Base-by-base conservation (phyloP, 2,888 invertebrate species). In the Rhyacophila evoluta region DNA sequence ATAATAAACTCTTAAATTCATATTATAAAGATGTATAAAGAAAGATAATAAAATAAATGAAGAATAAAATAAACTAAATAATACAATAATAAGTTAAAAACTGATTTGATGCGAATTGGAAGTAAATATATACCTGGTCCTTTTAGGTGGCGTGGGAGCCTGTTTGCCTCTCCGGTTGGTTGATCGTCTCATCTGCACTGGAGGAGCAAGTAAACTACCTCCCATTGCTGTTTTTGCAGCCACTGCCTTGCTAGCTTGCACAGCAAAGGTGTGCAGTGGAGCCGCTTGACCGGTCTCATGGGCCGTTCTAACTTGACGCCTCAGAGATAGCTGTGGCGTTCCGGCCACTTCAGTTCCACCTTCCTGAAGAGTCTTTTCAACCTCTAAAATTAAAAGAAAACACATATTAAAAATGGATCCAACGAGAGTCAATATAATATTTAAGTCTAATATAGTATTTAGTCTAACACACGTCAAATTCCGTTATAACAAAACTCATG, bases 121-220 rank as follows among this genome's bases (percentile, higher is more conserved):
- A n/a, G n/a, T n/a, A n/a, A n/a, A n/a, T n/a, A n/a, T n/a, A 27
- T 72, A 96, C 96, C 96, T 97, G 83, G 98, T 98, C 84, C 98
- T 92, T 87, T 98, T 97, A 36, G 98, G 98, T 80, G 98, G 98
- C 19, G 97, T 95, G 68, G 98, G 98, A 29, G 98, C 97, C 85
- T 96, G 96, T 87, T 97, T 97, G 83, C 97, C 97, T 85, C 95
- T 95, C 83, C 96, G 93, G 87, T 96, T 96, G 80, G 95, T 96
- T 74, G 95, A 94, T 83, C 96, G 91, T 81, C 96, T 91, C 93
- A 97, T 92, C 89, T 96, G 96, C 73, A 97, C 96, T 84, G 92
- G 90, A 84, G 92, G 93, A 70, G 89, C 80, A 2, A 90, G 88
- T 84, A 91, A 91, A 86, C 93, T 94, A 27, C 93, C 93, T 83